phyloP scores from a whole-genome alignment of 30 jellyfish, hydroid and myxozoan species.

The Pseudorhiza aurosa region DNA sequence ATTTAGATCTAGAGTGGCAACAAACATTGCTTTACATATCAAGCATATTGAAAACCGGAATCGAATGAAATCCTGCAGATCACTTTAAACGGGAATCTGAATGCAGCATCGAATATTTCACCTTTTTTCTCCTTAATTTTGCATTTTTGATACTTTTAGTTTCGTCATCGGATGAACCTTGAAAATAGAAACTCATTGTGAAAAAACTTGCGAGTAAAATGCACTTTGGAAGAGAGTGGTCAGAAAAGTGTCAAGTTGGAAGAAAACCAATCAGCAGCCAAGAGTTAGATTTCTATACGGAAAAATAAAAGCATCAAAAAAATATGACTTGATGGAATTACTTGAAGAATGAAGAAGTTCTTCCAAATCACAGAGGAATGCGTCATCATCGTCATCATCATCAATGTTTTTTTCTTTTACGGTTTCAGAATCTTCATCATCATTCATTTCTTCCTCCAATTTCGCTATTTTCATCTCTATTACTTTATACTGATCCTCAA shows the following conservation, averaged over 20 bases:
- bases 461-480: slow-evolving; percentile 7
- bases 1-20: no score
- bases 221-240: neutral
- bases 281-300: no score
- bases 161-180: slow-evolving; percentile 49
- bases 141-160: neutral
- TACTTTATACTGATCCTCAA: neutral
- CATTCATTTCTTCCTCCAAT: slow-evolving; percentile 10
- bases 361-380: neutral
- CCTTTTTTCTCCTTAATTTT: neutral
- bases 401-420: slow-evolving; percentile 28
- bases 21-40: no score
- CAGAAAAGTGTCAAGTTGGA: no score
- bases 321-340: no score
- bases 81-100: neutral
- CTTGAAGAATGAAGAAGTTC: slow-evolving; percentile 42
- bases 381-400: slow-evolving; percentile 34
- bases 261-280: no score
- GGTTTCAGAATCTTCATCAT: no score
- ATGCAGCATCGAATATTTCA: neutral
- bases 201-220: neutral
- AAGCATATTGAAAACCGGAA: neutral
- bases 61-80: no score
- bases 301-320: no score
- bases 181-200: neutral